These are phyloP conservation scores for Coleophora flavipennella DNA, from an alignment of 2,888 invertebrate species.

Conservation along the genomic window DNA sequence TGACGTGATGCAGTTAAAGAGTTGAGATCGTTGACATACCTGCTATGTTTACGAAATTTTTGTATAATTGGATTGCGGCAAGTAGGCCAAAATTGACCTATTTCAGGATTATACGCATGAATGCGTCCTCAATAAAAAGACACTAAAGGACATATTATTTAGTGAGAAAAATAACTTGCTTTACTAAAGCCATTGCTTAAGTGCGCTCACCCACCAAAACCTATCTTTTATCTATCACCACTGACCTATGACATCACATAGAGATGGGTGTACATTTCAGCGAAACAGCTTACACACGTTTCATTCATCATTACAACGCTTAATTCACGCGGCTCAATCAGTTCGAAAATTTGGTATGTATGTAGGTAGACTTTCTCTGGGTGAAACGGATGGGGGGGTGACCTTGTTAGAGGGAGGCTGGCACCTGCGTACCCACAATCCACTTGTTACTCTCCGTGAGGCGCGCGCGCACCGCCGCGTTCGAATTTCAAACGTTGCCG, in stretches of 20 bases:
- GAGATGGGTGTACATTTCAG: constrained; percentile 2
- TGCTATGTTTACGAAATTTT: too few species aligned
- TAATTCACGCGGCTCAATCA: constrained; percentile 54
- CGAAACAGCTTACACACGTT: constrained; percentile 27
- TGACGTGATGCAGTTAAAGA: too few species aligned
- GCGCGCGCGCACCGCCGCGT: constrained; percentile 61
- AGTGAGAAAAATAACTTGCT: too few species aligned
- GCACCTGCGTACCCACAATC: constrained; percentile 63
- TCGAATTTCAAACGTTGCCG: constrained; percentile 33
- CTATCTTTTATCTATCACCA: constrained; percentile 4
- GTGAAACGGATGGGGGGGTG: constrained; percentile 60
- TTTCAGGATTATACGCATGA: too few species aligned
- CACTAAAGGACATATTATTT: too few species aligned
- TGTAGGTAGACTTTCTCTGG: constrained; percentile 71
- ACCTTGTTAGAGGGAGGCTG: constrained; percentile 71
- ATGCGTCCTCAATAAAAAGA: too few species aligned
- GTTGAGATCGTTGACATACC: too few species aligned
- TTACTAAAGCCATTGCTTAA: too few species aligned
- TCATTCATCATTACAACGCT: constrained; percentile 43
- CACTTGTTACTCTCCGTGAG: constrained; percentile 60
- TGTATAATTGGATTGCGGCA: too few species aligned
- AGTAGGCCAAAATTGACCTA: too few species aligned
- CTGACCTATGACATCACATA: constrained; percentile 7
- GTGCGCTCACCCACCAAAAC: background rate
- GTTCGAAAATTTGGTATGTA: constrained; percentile 70